Base-by-base conservation (phyloP, 2,797 vertebrate genomes). In the Schizopygopsis pylzovi region DNA sequence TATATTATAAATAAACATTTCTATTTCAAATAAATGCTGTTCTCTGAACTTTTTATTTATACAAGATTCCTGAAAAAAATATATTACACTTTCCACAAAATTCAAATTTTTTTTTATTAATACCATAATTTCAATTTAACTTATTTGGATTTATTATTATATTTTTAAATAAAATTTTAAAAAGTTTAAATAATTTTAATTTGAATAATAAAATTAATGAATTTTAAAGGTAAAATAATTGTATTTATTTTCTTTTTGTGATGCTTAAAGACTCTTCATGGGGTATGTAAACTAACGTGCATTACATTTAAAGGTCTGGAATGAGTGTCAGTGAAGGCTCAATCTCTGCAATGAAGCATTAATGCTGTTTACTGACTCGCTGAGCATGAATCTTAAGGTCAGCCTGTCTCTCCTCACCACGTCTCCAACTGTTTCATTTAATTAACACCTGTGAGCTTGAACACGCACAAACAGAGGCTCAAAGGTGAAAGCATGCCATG, bases 391-490 rank as follows among this genome's bases (percentile, higher is more conserved):
- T 87, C 71, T 65, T 67, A 52, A 65, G 83, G 88, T 85, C 81
- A 84, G 54, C 54, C 80, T 45, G 61, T 68, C 49, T 59, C 45
- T 65, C 33, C 15, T 70, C 47, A 43, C 54, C 41, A 65, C 20
- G 18, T 75, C 81, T 83, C 86, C 54, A 49, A 25, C 75, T 75
- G 73, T 70, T 81, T 89, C 76, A 83, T 79, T 68, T 86, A 84
- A 87, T 87, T 89, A 89, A 81, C 85, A 86, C 81, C 56, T 80
- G 68, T 47, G 45, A 79, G 85, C 52, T 65, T 71, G 71, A 75
- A 65, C 71, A 59, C 22, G 47, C 82, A 78, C 61, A 54, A 54
- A 81, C 67, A 63, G 41, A 4, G 28, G 43, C 82, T 67, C 16
- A 45, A 78, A 84, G 73, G 79, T 47, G 75, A 52, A 73, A n/a